Percentiles rank a stretch among this genome's conserved stretches.
phyloP scores from a whole-genome alignment of 2,797 vertebrate species.

The Periparus ater region DNA sequence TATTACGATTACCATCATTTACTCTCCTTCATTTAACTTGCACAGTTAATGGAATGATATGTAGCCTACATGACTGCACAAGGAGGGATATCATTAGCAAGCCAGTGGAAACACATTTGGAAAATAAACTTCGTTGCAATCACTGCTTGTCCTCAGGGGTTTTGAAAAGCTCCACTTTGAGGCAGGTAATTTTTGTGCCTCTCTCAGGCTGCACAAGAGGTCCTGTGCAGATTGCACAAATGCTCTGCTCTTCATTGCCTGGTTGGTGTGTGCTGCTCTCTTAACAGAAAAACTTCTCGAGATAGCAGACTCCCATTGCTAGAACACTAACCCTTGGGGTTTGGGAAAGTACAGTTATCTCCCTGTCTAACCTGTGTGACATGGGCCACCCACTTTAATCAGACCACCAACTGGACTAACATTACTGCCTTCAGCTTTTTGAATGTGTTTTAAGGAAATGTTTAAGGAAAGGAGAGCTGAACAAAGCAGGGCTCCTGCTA shows the following conservation, averaged over 20 bases:
- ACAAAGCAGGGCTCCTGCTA: background rate
- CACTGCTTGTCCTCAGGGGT: background rate
- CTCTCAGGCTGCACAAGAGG: background rate
- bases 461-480: background rate
- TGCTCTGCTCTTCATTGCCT: background rate
- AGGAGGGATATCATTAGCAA: constrained; percentile 8
- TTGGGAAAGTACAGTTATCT: background rate
- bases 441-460: background rate
- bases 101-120: background rate
- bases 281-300: background rate
- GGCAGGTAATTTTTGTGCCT: background rate
- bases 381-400: background rate
- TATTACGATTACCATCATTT: background rate
- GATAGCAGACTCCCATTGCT: background rate
- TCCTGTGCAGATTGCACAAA: background rate
- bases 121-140: constrained; percentile 5
- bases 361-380: background rate
- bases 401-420: background rate
- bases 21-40: constrained; percentile 36
- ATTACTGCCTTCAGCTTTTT: background rate
- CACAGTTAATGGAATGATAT: background rate
- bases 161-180: background rate
- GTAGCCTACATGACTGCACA: background rate
- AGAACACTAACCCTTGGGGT: background rate
- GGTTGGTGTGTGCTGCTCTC: background rate